phyloP scores from a whole-genome alignment of 2,888 invertebrate genomes.

The Malachius bipustulatus region DNA sequence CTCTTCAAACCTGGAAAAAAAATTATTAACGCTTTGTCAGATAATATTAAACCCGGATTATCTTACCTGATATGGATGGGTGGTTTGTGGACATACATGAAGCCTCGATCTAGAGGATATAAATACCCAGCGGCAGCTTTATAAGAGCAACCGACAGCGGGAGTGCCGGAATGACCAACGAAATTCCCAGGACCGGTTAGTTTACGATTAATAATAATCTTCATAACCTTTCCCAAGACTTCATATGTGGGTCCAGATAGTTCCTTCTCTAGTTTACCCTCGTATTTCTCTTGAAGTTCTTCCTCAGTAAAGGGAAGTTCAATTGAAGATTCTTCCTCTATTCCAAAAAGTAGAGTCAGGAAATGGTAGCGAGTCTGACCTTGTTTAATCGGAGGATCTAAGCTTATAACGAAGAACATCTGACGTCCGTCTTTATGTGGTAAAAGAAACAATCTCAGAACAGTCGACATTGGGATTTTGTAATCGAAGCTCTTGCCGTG shows the following conservation, averaged over 20 bases:
- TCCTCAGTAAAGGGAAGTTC: constrained; percentile 87
- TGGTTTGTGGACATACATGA: constrained; percentile 97
- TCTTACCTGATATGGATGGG: constrained; percentile 94
- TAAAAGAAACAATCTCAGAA: constrained; percentile 82
- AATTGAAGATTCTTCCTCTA: constrained; percentile 86
- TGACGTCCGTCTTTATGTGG: constrained; percentile 97
- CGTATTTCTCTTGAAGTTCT: constrained; percentile 87
- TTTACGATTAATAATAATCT: constrained; percentile 85
- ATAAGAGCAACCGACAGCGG: constrained; percentile 90
- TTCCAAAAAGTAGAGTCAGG: constrained; percentile 84
- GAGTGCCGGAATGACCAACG: constrained; percentile 75
- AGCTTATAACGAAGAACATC: constrained; percentile 94
- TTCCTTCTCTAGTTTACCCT: constrained; percentile 82
- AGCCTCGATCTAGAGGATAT: constrained; percentile 94
- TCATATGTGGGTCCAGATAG: constrained; percentile 89
- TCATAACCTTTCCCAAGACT: constrained; percentile 93
- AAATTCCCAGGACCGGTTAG: constrained; percentile 91
- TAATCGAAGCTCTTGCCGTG: constrained; percentile 99
- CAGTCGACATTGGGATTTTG: constrained; percentile 97
- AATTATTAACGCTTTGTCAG: too few relatives aligned
- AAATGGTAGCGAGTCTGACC: constrained; percentile 98
- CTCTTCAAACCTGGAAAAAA: constrained; percentile 94
- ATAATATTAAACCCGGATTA: too few relatives aligned
- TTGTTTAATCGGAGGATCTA: constrained; percentile 99
- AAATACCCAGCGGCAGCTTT: constrained; percentile 95